A percentile compares a stretch with the other conserved stretches of the same genome.
phyloP scores from a whole-genome alignment of 2,888 invertebrate species.

The Bedellia somnulentella region DNA sequence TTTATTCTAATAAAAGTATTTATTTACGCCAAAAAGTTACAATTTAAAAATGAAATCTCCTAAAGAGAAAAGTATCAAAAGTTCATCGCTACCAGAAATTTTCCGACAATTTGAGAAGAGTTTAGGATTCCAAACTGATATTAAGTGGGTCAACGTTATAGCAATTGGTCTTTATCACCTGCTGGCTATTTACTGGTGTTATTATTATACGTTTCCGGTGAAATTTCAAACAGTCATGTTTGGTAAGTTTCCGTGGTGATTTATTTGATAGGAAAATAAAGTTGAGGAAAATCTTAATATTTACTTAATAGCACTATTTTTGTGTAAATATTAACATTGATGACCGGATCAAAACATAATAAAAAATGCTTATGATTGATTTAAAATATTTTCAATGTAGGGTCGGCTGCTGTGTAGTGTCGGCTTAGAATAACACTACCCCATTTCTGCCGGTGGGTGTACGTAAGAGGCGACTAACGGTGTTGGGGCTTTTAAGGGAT shows the following conservation, averaged over 20 bases:
- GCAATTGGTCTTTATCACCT: constrained; percentile 35
- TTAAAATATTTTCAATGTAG: too few relatives aligned
- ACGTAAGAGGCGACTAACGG: too few relatives aligned
- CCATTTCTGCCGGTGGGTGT: too few relatives aligned
- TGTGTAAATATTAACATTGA: not conserved
- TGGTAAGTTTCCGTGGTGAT: constrained; percentile 28
- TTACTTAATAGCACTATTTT: not conserved
- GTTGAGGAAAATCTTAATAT: constrained; percentile 1
- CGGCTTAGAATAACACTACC: too few relatives aligned
- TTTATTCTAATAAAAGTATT: too few relatives aligned
- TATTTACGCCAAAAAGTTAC: too few relatives aligned
- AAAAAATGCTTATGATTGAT: too few relatives aligned
- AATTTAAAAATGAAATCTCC: too few relatives aligned
- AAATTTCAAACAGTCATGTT: constrained; percentile 45
- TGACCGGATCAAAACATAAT: too few relatives aligned
- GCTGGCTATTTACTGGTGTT: constrained; percentile 40
- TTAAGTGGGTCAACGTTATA: constrained; percentile 41
- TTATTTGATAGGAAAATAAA: constrained; percentile 7
- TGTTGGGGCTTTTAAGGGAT: too few relatives aligned
- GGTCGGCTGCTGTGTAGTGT: too few relatives aligned
- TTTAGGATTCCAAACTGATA: constrained; percentile 42
- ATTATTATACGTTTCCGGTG: constrained; percentile 33
- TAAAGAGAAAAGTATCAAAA: too few relatives aligned
- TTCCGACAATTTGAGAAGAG: constrained; percentile 31
- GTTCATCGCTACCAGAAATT: constrained; percentile 25